These are phyloP conservation scores for Dermolepida albohirtum DNA, from an alignment of 2,888 invertebrate species.

Conservation along the genomic window DNA sequence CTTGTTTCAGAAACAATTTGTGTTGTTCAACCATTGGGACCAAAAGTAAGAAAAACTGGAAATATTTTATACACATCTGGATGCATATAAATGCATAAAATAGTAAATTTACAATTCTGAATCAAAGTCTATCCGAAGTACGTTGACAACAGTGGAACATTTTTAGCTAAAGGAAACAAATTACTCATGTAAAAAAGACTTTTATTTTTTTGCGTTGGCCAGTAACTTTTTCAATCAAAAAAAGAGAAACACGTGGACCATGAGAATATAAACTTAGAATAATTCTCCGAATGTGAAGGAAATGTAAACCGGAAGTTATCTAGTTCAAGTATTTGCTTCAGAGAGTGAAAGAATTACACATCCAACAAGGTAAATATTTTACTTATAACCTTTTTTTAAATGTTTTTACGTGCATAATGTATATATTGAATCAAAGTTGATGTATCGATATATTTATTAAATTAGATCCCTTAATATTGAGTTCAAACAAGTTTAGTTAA, in stretches of 20 bases:
- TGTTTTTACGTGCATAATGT: neutral
- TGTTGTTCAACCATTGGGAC: constrained; percentile 11
- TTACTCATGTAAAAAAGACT: constrained; percentile 6
- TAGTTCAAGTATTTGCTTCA: neutral
- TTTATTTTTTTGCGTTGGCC: neutral
- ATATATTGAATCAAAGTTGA: neutral
- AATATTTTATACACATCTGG: neutral
- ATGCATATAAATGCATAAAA: constrained; percentile 1
- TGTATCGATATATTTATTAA: neutral
- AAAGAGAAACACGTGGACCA: constrained; percentile 6
- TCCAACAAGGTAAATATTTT: constrained; percentile 11
- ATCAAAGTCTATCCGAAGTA: no score
- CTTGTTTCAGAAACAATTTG: constrained; percentile 22
- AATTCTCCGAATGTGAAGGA: constrained; percentile 1
- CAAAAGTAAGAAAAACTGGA: constrained; percentile 4
- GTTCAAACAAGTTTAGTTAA: no score
- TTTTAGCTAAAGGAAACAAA: neutral
- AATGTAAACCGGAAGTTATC: constrained; percentile 6
- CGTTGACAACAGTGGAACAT: no score
- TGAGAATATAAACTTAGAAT: constrained; percentile 3
- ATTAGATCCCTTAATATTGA: no score
- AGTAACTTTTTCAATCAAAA: neutral
- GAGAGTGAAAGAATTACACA: constrained; percentile 10
- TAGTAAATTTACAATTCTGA: no score
- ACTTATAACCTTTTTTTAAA: neutral